Base-by-base conservation (phyloP, 1,140 invertebrate species). In the Pentalonia nigronervosa region DNA sequence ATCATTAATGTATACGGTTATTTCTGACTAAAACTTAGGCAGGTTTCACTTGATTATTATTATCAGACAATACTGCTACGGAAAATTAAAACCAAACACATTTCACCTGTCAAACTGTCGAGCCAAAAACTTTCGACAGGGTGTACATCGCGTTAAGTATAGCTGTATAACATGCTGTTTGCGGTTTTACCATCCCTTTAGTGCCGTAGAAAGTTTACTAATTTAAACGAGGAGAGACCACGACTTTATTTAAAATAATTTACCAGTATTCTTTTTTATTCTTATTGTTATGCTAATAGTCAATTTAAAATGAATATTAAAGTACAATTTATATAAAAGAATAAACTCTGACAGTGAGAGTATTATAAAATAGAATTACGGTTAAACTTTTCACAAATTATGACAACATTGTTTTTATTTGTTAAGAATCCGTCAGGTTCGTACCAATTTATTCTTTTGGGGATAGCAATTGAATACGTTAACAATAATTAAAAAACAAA, bases 201-300 rank as follows among this genome's bases (percentile, higher is more conserved):
- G 56, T 90, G 14, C 36, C 25, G 36, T 90, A 60, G 11, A 90
- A 90, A 90, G 89, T 90, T 90, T 67, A 90, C 53, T 90, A 90
- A 90, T 90, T 67, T 90, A 90, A 90, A 60, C 89, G 89, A 90
- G 53, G 60, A 56, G 21, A 90, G 89, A 67, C 89, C 56, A 45
- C 53, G 89, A 90, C 41, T 90, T 90, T 90, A 67, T 90, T 90
- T 90, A 90, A 90, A 90, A 90, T 90, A 90, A 90, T 90, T 90
- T 90, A 67, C 53, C 41, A 17, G 36, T 17, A 67, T 90, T 90
- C 36, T 67, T 89, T 87, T 67, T 25, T 60, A 56, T 25, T 67
- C 53, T 41, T 67, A 45, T 90, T 45, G 36, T 90, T 67, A 90
- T 45, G 56, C 89, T 60, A 60, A 90, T 90, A 60, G 88, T 14